phyloP scores from a whole-genome alignment of 2,888 invertebrate species.

The Aleiodes testaceus region DNA sequence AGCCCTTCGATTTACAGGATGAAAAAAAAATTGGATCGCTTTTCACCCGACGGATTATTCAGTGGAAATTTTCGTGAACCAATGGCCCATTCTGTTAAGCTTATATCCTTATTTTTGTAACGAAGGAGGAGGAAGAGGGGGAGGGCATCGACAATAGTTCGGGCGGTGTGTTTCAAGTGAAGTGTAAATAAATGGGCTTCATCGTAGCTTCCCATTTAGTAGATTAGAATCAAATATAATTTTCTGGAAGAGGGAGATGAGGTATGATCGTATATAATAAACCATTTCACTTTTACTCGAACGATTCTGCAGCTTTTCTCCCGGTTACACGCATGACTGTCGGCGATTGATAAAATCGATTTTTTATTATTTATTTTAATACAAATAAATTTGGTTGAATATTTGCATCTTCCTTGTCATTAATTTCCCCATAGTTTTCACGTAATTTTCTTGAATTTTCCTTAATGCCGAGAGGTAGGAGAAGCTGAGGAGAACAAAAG shows the following conservation, averaged over 20 bases:
- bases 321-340: neutral
- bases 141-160: constrained; percentile 42
- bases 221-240: constrained; percentile 71
- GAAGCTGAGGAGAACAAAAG: constrained; percentile 37
- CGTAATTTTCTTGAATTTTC: constrained; percentile 29
- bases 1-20: neutral
- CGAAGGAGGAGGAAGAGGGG: neutral
- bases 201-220: constrained; percentile 65
- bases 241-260: constrained; percentile 53
- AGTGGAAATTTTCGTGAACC: neutral
- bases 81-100: neutral
- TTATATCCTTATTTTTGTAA: constrained; percentile 5
- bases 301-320: neutral
- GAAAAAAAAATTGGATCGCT: constrained; percentile 12
- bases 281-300: constrained; percentile 17
- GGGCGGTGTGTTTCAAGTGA: constrained; percentile 56
- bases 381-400: constrained; percentile 17
- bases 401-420: neutral
- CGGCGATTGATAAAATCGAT: constrained; percentile 15
- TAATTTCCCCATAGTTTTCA: constrained; percentile 14
- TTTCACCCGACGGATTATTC: neutral
- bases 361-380: neutral
- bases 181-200: constrained; percentile 69
- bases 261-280: constrained; percentile 43
- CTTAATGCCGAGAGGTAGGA: constrained; percentile 13